Percentiles rank a stretch among this genome's conserved stretches.
Evolutionary conservation across 2,797 vertebrate genomes (phyloP).

Genomic region (Cyprinella venusta): DNA sequence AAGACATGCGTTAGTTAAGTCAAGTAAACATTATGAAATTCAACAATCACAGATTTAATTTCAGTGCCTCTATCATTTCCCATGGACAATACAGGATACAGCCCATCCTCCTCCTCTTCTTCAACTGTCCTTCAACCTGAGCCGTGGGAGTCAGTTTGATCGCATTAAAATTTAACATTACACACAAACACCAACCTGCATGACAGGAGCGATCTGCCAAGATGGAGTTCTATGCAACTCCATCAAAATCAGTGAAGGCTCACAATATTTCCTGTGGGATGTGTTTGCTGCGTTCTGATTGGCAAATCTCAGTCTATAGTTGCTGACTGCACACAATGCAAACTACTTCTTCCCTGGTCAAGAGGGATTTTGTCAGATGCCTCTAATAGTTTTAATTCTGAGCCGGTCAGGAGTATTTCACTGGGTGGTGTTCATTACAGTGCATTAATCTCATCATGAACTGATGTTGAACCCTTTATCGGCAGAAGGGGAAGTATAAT

Average conservation of each 20-base stretch:
- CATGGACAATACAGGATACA: neutral
- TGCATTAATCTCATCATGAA: constrained; percentile 75
- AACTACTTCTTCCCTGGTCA: constrained; percentile 65
- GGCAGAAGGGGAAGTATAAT: constrained; percentile 50
- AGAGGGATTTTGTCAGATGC: constrained; percentile 64
- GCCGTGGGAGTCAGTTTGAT: constrained; percentile 21
- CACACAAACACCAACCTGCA: constrained; percentile 19
- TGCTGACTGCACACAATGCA: constrained; percentile 71
- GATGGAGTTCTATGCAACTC: constrained; percentile 53
- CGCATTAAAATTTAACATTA: constrained; percentile 21
- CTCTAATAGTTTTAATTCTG: constrained; percentile 69
- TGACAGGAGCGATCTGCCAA: constrained; percentile 6
- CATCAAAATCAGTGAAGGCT: constrained; percentile 66
- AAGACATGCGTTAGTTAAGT: too few relatives aligned
- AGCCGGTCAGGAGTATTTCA: constrained; percentile 66
- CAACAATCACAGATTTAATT: neutral
- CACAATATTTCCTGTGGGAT: constrained; percentile 70
- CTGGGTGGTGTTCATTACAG: constrained; percentile 67
- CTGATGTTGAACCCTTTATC: constrained; percentile 78
- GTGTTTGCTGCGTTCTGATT: constrained; percentile 62
- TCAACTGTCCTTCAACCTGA: constrained; percentile 30
- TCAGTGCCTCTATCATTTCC: neutral
- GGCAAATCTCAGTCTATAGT: constrained; percentile 63
- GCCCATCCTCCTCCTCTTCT: neutral
- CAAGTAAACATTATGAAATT: neutral